phyloP scores from a whole-genome alignment of 2,888 invertebrate species.

The Melikaiella ostensackeni region DNA sequence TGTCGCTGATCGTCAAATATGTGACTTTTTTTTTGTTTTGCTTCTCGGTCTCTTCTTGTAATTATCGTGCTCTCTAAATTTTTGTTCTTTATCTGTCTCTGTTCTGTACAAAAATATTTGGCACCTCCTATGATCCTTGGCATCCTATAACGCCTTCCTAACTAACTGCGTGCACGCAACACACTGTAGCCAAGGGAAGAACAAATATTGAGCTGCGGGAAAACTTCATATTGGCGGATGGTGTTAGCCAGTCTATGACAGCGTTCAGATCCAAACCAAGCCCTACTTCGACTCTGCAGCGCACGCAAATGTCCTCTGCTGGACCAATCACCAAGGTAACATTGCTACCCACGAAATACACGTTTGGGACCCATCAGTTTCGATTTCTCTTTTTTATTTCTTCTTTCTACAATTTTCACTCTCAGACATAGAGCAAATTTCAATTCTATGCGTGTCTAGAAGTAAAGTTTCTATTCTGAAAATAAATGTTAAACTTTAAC shows the following conservation, averaged over 20 bases:
- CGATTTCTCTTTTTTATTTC: not conserved
- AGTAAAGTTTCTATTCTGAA: not conserved
- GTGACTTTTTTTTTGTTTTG: slow-evolving; percentile 41
- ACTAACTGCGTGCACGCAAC: slow-evolving; percentile 75
- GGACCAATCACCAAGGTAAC: slow-evolving; percentile 98
- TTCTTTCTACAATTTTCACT: slow-evolving; percentile 10
- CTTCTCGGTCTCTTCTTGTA: slow-evolving; percentile 49
- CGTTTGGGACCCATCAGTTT: slow-evolving; percentile 28
- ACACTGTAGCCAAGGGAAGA: slow-evolving; percentile 97
- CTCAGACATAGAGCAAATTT: not conserved
- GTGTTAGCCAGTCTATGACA: slow-evolving; percentile 99
- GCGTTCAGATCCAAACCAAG: slow-evolving; percentile 97
- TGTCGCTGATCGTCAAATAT: slow-evolving; percentile 43
- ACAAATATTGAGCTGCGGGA: slow-evolving; percentile 99
- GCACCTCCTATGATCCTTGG: slow-evolving; percentile 63
- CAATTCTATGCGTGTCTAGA: not conserved
- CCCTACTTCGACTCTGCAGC: slow-evolving; percentile 85
- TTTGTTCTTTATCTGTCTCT: slow-evolving; percentile 42
- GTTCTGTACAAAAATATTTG: slow-evolving; percentile 57
- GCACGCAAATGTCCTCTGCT: slow-evolving; percentile 82
- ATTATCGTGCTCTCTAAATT: slow-evolving; percentile 45
- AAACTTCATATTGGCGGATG: slow-evolving; percentile 99
- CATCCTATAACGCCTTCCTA: slow-evolving; percentile 66
- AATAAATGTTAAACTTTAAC: not conserved
- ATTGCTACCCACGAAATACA: slow-evolving; percentile 43